Evolutionary conservation across 2,797 vertebrate genomes (phyloP).

Genomic region (Platyrinchus mystaceus): DNA sequence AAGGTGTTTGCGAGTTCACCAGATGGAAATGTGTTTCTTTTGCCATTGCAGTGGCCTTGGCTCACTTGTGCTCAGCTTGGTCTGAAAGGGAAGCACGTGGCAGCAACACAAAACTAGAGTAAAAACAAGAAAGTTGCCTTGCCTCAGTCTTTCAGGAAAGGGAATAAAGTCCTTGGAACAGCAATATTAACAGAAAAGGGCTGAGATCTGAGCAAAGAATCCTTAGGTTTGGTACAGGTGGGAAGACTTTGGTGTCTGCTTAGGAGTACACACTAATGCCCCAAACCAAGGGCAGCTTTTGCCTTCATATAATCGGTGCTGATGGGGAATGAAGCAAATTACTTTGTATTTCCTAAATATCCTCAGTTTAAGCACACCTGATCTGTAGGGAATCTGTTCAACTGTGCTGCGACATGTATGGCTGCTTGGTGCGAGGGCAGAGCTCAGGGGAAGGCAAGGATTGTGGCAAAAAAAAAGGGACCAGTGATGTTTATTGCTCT

Average conservation of each 20-base stretch:
- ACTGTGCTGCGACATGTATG: rapidly evolving
- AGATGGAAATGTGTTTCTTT: background rate
- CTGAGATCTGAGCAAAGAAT: background rate
- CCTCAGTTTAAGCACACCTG: background rate
- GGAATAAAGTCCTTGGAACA: background rate
- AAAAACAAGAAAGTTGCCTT: background rate
- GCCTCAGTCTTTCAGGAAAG: background rate
- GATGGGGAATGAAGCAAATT: background rate
- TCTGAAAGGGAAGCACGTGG: background rate
- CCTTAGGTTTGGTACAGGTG: background rate
- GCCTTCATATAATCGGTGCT: rapidly evolving
- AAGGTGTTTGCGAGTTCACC: background rate
- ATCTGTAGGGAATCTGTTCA: background rate
- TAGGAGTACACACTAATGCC: background rate
- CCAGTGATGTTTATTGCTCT: background rate
- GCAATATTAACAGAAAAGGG: background rate
- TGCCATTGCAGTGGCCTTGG: background rate
- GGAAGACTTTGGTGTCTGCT: background rate
- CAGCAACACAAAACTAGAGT: background rate
- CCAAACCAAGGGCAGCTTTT: background rate
- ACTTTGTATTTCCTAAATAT: background rate
- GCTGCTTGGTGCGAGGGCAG: rapidly evolving
- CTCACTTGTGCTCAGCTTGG: background rate
- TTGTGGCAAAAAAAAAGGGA: background rate
- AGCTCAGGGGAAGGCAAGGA: background rate